Evolutionary conservation across 2,797 vertebrate species (phyloP).

Genomic region (Nannoperca australis): DNA sequence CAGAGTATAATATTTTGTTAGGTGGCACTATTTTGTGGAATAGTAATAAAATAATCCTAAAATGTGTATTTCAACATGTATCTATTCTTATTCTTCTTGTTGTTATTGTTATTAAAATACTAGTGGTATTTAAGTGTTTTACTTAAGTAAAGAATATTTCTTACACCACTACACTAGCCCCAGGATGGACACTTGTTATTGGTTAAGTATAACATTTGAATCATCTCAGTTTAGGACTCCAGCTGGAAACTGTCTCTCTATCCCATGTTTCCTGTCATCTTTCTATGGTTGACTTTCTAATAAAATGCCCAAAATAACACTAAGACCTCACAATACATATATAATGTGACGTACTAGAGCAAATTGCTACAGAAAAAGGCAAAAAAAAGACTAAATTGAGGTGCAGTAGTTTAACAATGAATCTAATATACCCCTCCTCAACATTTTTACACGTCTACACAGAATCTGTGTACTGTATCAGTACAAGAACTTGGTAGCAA

Average conservation of each 20-base stretch:
- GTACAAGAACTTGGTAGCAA: slow-evolving; percentile 14
- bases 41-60: background rate
- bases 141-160: background rate
- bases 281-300: background rate
- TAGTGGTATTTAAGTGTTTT: background rate
- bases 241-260: background rate
- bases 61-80: background rate
- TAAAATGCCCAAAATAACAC: background rate
- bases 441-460: background rate
- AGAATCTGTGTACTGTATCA: background rate
- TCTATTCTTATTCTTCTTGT: too few relatives aligned
- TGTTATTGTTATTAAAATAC: background rate
- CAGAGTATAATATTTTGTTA: too few relatives aligned
- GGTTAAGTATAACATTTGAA: background rate
- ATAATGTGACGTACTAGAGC: background rate
- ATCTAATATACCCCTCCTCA: background rate
- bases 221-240: background rate
- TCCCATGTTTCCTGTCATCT: background rate
- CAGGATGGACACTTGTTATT: background rate
- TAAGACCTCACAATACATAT: background rate
- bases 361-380: background rate
- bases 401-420: background rate
- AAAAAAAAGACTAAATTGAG: background rate
- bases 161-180: background rate
- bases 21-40: background rate